These are phyloP conservation scores for Sarcophaga variegata DNA, from an alignment of 2,888 invertebrate species.

Conservation along the genomic window DNA sequence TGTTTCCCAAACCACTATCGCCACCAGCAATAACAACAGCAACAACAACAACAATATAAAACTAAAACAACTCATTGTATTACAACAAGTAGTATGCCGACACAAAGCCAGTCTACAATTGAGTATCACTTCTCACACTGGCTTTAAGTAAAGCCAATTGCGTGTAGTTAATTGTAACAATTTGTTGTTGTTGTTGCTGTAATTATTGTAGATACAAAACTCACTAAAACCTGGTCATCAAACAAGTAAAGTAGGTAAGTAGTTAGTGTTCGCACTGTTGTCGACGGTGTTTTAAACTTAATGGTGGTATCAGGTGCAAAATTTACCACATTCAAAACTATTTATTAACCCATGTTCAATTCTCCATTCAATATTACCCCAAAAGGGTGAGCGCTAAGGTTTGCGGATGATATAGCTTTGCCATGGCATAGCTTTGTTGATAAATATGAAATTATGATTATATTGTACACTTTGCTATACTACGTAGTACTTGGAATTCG, in stretches of 20 bases:
- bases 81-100: not conserved
- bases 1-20: no score
- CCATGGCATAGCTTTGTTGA: not conserved
- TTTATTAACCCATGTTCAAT: conserved; percentile 34
- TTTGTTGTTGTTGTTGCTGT: conserved; percentile 12
- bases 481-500: not conserved
- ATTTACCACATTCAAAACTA: conserved; percentile 54
- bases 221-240: not conserved
- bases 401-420: no score
- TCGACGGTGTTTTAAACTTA: not conserved
- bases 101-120: not conserved
- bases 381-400: no score
- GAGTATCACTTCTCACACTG: not conserved
- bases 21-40: no score
- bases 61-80: no score
- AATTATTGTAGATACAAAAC: not conserved
- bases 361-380: not conserved
- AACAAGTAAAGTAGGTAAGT: not conserved
- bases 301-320: conserved; percentile 33
- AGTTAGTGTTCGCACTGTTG: not conserved
- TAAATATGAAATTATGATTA: conserved; percentile 30
- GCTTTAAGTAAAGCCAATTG: conserved; percentile 34
- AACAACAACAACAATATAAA: no score
- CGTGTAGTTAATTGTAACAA: conserved; percentile 56
- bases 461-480: not conserved